A percentile compares a stretch with the other conserved stretches of the same genome.
These are phyloP conservation scores for Elymnias hypermnestra DNA, from an alignment of 1,140 invertebrate species.

Conservation along the genomic window DNA sequence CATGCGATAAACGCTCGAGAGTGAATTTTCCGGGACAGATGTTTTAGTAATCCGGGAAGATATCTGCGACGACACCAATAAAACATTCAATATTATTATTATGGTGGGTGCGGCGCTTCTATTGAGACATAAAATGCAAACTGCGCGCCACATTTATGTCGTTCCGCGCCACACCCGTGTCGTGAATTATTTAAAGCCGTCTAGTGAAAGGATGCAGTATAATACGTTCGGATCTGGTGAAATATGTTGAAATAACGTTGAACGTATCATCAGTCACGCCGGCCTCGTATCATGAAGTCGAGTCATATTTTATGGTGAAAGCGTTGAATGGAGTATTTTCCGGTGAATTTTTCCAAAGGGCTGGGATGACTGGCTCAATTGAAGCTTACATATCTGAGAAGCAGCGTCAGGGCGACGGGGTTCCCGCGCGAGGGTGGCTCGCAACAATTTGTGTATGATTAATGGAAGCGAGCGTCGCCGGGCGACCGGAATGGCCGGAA, in stretches of 20 bases:
- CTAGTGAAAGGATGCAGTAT: too few species aligned
- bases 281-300: constrained; percentile 28
- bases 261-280: constrained; percentile 15
- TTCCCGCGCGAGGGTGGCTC: too few species aligned
- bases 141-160: not conserved
- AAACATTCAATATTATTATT: constrained; percentile 49
- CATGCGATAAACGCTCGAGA: constrained; percentile 58
- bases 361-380: constrained; percentile 56
- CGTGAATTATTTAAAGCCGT: too few species aligned
- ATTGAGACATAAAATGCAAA: constrained; percentile 35
- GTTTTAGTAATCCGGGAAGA: constrained; percentile 63
- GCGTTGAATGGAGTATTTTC: constrained; percentile 34
- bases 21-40: constrained; percentile 74
- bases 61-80: constrained; percentile 39
- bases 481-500: constrained; percentile 22
- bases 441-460: constrained; percentile 63
- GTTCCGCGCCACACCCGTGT: not conserved
- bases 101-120: constrained; percentile 8
- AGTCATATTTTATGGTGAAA: constrained; percentile 26
- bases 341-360: constrained; percentile 33
- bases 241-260: not conserved
- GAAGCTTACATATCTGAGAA: constrained; percentile 43
- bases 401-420: constrained; percentile 13
- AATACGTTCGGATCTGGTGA: too few species aligned
- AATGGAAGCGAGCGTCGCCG: constrained; percentile 31